Evolutionary conservation across 2,888 invertebrate genomes (phyloP).

Genomic region (Andrena trimmerana): DNA sequence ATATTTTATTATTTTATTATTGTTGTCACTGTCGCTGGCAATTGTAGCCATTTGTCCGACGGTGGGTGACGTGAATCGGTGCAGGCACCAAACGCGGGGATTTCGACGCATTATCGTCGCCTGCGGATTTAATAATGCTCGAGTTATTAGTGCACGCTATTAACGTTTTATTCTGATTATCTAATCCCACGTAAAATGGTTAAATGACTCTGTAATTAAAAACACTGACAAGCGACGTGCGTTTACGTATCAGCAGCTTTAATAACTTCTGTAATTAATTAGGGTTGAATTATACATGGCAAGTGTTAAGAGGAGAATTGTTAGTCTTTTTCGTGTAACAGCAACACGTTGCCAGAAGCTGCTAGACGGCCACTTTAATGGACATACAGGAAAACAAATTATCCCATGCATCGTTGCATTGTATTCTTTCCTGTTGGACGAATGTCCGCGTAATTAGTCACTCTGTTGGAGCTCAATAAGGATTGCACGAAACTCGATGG

Average conservation of each 20-base stretch:
- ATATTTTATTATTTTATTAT: slow-evolving; percentile 50
- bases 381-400: not conserved
- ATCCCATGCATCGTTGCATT: slow-evolving; percentile 1
- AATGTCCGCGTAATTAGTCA: not conserved
- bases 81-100: slow-evolving; percentile 5
- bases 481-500: not conserved
- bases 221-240: slow-evolving; percentile 3
- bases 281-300: not conserved
- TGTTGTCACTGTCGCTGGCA: slow-evolving; percentile 39
- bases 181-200: slow-evolving; percentile 37
- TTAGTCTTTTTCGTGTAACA: too few species aligned
- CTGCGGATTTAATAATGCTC: slow-evolving; percentile 43
- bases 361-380: too few species aligned
- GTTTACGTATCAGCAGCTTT: not conserved
- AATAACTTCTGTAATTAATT: not conserved
- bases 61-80: not conserved
- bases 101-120: slow-evolving; percentile 40
- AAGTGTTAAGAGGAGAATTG: not conserved
- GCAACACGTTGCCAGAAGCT: too few species aligned
- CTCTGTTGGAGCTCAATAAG: not conserved
- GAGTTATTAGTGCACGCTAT: slow-evolving; percentile 39
- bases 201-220: slow-evolving; percentile 29
- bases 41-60: slow-evolving; percentile 32
- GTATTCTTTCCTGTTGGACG: not conserved
- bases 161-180: slow-evolving; percentile 49